phyloP scores from a whole-genome alignment of 2,888 invertebrate species.

The Polyommatus icarus region DNA sequence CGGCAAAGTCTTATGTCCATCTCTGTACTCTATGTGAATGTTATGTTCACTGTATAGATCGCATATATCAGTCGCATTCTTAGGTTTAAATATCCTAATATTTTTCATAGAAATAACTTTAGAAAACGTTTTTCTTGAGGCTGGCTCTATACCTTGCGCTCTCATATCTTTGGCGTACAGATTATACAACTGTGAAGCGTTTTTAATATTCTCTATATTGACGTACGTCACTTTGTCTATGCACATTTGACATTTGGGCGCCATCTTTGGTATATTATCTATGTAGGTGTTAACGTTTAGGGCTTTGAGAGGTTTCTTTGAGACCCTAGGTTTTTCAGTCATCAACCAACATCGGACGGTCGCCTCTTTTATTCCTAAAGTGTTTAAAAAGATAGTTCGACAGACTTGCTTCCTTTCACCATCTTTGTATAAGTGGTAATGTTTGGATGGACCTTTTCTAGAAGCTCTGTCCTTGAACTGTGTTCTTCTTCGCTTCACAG shows the following conservation, averaged over 20 bases:
- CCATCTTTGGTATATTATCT: conserved; percentile 53
- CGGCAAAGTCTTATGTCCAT: conserved; percentile 32
- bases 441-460: conserved; percentile 5
- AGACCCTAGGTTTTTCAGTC: conserved; percentile 42
- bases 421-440: conserved; percentile 38
- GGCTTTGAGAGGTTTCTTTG: conserved; percentile 48
- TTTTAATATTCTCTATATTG: conserved; percentile 52
- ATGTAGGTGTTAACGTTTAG: conserved; percentile 55
- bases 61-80: conserved; percentile 57
- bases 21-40: conserved; percentile 35
- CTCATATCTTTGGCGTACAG: conserved; percentile 54
- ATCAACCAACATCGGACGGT: conserved; percentile 59
- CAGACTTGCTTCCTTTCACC: conserved; percentile 53
- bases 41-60: conserved; percentile 55
- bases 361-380: conserved; percentile 62
- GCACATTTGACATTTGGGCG: conserved; percentile 55
- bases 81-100: conserved; percentile 59
- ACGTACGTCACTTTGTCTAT: conserved; percentile 49
- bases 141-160: conserved; percentile 44
- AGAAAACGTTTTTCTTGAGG: conserved; percentile 62
- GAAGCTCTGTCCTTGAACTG: conserved; percentile 11
- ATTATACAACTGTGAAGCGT: conserved; percentile 56
- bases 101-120: conserved; percentile 54
- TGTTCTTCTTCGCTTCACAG: conserved; percentile 40
- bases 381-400: conserved; percentile 58